phyloP scores from a whole-genome alignment of 1,140 invertebrate genomes.

The Drosophila chauvacae region DNA sequence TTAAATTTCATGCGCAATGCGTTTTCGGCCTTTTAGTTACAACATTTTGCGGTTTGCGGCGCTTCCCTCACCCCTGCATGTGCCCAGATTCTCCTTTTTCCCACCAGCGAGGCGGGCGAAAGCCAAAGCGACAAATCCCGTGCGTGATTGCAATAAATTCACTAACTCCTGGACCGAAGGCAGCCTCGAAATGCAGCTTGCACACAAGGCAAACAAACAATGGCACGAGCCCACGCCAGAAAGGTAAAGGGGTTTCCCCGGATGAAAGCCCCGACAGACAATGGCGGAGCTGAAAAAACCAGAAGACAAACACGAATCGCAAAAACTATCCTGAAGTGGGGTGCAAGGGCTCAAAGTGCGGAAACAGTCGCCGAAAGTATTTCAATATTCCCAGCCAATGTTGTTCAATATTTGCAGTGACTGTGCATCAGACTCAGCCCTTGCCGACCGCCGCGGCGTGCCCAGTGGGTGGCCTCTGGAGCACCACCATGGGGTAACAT shows the following conservation, averaged over 20 bases:
- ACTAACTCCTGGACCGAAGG: slow-evolving; percentile 25
- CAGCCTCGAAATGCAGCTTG: slow-evolving; percentile 52
- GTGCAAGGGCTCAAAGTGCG: slow-evolving; percentile 10
- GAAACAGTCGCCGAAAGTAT: slow-evolving; percentile 47
- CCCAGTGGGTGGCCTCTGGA: not conserved
- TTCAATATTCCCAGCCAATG: slow-evolving; percentile 75
- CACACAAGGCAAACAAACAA: slow-evolving; percentile 60
- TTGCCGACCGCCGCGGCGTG: not conserved
- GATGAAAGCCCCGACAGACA: slow-evolving; percentile 30
- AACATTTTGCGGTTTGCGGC: slow-evolving; percentile 55
- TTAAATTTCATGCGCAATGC: slow-evolving; percentile 71
- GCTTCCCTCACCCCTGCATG: not conserved
- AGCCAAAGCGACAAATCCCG: slow-evolving; percentile 73
- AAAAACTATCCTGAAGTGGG: slow-evolving; percentile 18
- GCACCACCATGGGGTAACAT: not conserved
- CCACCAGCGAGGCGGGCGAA: slow-evolving; percentile 8
- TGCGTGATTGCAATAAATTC: slow-evolving; percentile 80
- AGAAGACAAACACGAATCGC: slow-evolving; percentile 53
- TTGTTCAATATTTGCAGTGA: slow-evolving; percentile 68
- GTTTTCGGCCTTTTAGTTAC: slow-evolving; percentile 55
- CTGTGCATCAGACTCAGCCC: slow-evolving; percentile 15
- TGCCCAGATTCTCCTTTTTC: slow-evolving; percentile 19
- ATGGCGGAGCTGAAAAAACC: slow-evolving; percentile 39
- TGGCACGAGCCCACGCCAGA: slow-evolving; percentile 7
- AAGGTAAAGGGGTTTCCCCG: not conserved